A percentile compares a stretch with the other conserved stretches of the same genome.
These are phyloP conservation scores for Deroplatys truncata DNA, from an alignment of 2,888 invertebrate species.

Conservation along the genomic window DNA sequence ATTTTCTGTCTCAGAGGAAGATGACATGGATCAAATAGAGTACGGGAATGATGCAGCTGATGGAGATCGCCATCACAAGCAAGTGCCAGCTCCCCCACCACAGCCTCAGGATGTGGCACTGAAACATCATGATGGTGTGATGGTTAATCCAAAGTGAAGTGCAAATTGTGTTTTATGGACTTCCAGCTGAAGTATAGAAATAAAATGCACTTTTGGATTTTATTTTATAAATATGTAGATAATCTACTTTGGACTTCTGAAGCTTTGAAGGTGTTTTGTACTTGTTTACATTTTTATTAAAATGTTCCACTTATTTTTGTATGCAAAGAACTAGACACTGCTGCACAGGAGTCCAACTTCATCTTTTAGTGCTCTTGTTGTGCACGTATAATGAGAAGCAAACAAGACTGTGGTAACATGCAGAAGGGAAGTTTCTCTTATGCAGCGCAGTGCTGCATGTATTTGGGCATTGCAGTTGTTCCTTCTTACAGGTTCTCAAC, in stretches of 20 bases:
- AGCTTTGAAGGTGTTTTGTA: neutral
- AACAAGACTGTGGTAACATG: neutral
- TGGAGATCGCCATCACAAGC: slow-evolving; percentile 43
- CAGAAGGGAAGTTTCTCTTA: neutral
- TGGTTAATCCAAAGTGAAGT: slow-evolving; percentile 31
- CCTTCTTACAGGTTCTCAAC: neutral
- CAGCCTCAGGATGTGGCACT: neutral
- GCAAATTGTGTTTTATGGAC: neutral
- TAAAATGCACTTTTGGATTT: neutral
- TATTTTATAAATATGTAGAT: too few species aligned
- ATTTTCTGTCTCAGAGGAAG: slow-evolving; percentile 45
- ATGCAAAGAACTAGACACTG: neutral
- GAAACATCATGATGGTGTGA: slow-evolving; percentile 29
- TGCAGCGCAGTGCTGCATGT: neutral
- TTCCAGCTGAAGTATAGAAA: neutral
- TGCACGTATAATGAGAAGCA: neutral
- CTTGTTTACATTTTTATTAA: neutral
- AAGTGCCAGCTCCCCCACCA: neutral
- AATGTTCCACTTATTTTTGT: neutral
- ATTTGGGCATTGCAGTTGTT: neutral
- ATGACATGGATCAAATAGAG: slow-evolving; percentile 41
- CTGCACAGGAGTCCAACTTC: neutral
- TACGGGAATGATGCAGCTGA: slow-evolving; percentile 42
- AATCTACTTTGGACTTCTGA: neutral
- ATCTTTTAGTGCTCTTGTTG: neutral